Conservation (phyloP, 2,797 vertebrate genomes). For the Zenarchopterus dispar region DNA sequence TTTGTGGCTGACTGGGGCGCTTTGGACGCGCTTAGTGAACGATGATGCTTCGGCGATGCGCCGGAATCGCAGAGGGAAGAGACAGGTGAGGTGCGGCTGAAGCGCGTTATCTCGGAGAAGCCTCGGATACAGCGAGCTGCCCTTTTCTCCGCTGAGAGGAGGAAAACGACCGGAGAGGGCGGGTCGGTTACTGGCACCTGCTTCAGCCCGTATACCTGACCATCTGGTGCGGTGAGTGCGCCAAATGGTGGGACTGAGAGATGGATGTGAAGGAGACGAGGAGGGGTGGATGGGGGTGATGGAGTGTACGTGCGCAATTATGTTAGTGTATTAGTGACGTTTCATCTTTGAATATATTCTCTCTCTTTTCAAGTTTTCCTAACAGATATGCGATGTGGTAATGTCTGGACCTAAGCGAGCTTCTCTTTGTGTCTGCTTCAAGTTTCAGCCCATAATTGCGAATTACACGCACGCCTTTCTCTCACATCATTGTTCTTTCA, state of each 20-base stretch:
- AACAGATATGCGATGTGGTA: slow-evolving; percentile 29
- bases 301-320: slow-evolving; percentile 69
- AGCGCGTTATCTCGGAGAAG: slow-evolving; percentile 53
- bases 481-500: slow-evolving; percentile 47
- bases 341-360: slow-evolving; percentile 42
- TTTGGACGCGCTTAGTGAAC: slow-evolving; percentile 63
- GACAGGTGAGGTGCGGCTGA: slow-evolving; percentile 81
- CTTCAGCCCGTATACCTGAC: slow-evolving; percentile 71
- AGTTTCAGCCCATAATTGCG: slow-evolving; percentile 42
- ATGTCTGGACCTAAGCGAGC: slow-evolving; percentile 53
- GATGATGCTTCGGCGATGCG: slow-evolving; percentile 75
- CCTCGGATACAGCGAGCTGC: slow-evolving; percentile 50
- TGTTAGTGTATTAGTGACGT: slow-evolving; percentile 50
- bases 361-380: slow-evolving; percentile 2
- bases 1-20: slow-evolving; percentile 59
- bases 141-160: slow-evolving; percentile 47
- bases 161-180: slow-evolving; percentile 55
- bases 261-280: slow-evolving; percentile 25
- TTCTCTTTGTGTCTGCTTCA: slow-evolving; percentile 74
- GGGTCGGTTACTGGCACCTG: slow-evolving; percentile 70
- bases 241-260: slow-evolving; percentile 62
- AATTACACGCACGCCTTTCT: slow-evolving; percentile 28
- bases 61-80: slow-evolving; percentile 67
- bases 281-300: slow-evolving; percentile 20
- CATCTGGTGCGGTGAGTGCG: slow-evolving; percentile 79